phyloP scores from a whole-genome alignment of 2,113 vertebrate genomes.

The Hyperopisus bebe region DNA sequence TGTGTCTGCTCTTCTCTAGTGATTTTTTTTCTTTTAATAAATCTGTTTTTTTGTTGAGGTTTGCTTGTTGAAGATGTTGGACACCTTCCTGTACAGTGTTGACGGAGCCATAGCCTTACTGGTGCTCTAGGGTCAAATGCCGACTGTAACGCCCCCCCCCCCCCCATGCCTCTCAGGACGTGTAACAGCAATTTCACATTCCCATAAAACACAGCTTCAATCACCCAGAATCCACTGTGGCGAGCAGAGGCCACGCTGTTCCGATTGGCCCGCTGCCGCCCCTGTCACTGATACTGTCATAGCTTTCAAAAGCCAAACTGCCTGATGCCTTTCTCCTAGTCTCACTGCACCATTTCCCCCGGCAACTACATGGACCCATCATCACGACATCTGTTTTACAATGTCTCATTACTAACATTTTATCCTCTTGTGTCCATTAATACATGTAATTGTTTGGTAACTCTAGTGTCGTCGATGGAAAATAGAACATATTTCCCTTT shows the following conservation, averaged over 20 bases:
- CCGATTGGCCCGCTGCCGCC: background rate
- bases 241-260: background rate
- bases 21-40: slow-evolving; percentile 26
- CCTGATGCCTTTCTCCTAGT: background rate
- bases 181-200: background rate
- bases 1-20: slow-evolving; percentile 49
- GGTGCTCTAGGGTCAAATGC: background rate
- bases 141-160: background rate
- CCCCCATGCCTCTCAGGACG: background rate
- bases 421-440: background rate
- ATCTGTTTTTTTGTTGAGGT: background rate
- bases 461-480: no score
- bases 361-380: background rate
- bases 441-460: background rate
- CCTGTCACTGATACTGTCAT: background rate
- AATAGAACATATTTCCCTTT: background rate
- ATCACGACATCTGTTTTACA: background rate
- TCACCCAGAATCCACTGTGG: background rate
- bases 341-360: background rate
- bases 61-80: slow-evolving; percentile 21
- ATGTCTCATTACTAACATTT: background rate
- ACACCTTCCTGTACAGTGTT: background rate
- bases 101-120: background rate
- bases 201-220: background rate
- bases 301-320: background rate